Percentiles rank a stretch among this genome's conserved stretches.
Evolutionary conservation across 2,888 invertebrate species (phyloP).

Genomic region (Strigamia maritima): DNA sequence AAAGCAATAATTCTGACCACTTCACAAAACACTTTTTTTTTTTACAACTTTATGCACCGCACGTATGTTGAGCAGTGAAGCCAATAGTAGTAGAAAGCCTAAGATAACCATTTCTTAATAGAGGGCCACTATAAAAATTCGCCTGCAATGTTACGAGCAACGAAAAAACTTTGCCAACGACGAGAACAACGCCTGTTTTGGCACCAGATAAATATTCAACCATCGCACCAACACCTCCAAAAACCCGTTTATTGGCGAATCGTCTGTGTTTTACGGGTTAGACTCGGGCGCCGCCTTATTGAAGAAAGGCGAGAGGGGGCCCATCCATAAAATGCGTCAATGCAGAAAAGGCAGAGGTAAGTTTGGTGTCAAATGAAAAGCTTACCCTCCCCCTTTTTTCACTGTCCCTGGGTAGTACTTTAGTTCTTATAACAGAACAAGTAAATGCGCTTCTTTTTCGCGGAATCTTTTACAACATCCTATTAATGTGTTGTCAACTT

Average conservation of each 20-base stretch:
- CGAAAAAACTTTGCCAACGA: neutral
- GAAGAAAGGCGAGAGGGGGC: constrained; percentile 4
- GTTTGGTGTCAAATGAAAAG: constrained; percentile 4
- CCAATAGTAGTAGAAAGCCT: neutral
- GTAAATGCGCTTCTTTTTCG: neutral
- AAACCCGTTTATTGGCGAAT: constrained; percentile 4
- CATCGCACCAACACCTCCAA: neutral
- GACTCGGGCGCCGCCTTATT: constrained; percentile 4
- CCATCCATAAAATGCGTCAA: neutral
- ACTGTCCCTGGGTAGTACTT: neutral
- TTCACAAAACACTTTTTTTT: neutral
- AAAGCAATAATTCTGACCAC: neutral
- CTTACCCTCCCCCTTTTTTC: neutral
- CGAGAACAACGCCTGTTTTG: constrained; percentile 4
- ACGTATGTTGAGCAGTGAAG: neutral
- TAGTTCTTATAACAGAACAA: neutral
- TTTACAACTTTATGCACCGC: constrained; percentile 5
- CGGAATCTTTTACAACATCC: neutral
- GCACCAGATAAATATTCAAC: constrained; percentile 4
- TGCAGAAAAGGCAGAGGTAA: constrained; percentile 4
- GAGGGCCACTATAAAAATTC: constrained; percentile 4
- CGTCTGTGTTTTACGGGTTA: constrained; percentile 4
- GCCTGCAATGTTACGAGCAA: constrained; percentile 4
- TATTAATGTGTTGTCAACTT: neutral
- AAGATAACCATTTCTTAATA: neutral